Percentiles rank a stretch among this genome's conserved stretches.
Evolutionary conservation across 2,888 invertebrate genomes (phyloP).

Genomic region (Eupithecia exiguata): DNA sequence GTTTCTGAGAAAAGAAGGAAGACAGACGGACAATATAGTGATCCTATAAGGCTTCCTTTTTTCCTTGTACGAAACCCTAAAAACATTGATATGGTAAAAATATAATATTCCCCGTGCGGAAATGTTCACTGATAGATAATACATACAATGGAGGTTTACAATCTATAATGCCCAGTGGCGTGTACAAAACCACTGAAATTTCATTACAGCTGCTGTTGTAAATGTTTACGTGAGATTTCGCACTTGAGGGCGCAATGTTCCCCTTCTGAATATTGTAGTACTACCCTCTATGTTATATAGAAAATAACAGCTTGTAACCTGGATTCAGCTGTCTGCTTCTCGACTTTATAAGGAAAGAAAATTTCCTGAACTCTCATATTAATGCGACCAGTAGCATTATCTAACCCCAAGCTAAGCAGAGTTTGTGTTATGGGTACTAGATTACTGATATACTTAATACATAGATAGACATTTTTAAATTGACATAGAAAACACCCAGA

Average conservation of each 20-base stretch:
- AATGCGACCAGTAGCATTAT: no score
- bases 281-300: constrained; percentile 23
- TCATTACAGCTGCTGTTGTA: constrained; percentile 25
- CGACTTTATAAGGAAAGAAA: not conserved
- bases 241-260: not conserved
- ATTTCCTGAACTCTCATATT: not conserved
- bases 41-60: no score
- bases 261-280: constrained; percentile 17
- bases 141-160: not conserved
- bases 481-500: no score
- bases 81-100: not conserved
- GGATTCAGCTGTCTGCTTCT: not conserved
- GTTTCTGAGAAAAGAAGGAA: no score
- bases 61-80: no score
- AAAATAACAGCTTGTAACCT: constrained; percentile 8
- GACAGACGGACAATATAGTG: no score
- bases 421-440: no score
- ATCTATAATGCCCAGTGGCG: not conserved
- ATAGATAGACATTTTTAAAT: no score
- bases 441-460: no score
- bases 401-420: no score
- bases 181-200: constrained; percentile 30
- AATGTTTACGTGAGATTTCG: constrained; percentile 24
- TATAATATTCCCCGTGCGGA: not conserved
- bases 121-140: not conserved